Conservation (phyloP, 1,140 invertebrate species). For the Drosophila equinoxialis region DNA sequence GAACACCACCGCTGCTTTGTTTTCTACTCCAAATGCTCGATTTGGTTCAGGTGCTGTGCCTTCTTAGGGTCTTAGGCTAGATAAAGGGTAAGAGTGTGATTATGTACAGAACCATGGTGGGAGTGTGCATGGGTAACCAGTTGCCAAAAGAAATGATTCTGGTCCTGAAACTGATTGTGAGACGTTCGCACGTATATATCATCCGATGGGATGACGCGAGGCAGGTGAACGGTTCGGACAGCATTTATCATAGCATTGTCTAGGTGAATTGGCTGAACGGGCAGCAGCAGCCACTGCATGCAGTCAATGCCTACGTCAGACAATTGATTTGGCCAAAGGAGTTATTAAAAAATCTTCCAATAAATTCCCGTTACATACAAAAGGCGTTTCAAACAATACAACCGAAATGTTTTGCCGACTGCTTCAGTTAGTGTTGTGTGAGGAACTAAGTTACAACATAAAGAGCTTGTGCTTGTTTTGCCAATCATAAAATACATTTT, state of each 20-base stretch:
- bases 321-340: neutral
- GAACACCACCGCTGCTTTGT: slow-evolving; percentile 19
- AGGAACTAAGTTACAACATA: too few species aligned
- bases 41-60: neutral
- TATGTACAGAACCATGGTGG: neutral
- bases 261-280: neutral
- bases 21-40: slow-evolving; percentile 5
- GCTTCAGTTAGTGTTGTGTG: too few species aligned
- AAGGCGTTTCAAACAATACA: neutral
- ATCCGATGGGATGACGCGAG: too few species aligned
- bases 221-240: neutral
- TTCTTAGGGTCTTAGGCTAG: too few species aligned
- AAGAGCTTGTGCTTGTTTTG: too few species aligned
- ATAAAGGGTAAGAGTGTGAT: neutral
- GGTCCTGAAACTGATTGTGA: slow-evolving; percentile 1
- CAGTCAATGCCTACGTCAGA: neutral
- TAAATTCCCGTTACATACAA: neutral
- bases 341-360: too few species aligned
- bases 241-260: slow-evolving; percentile 2
- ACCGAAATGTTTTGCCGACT: too few species aligned
- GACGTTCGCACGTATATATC: neutral
- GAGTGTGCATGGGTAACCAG: neutral
- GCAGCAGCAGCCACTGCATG: neutral
- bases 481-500: too few species aligned
- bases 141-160: slow-evolving; percentile 3